These are phyloP conservation scores for Clanis bilineata DNA, from an alignment of 2,888 invertebrate genomes.

Conservation along the genomic window DNA sequence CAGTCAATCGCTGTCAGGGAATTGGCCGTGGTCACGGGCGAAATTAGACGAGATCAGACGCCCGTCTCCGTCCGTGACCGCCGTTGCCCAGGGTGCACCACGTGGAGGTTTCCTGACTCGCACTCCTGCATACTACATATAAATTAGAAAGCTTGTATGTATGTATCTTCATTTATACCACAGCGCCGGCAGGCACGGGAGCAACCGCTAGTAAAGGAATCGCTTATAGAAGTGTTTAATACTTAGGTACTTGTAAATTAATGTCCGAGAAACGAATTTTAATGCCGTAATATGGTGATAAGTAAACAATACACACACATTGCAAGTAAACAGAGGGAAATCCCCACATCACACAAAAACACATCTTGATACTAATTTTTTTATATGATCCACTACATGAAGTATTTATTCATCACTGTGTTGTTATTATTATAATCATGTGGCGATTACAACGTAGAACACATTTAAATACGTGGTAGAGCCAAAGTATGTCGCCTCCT, in stretches of 20 bases:
- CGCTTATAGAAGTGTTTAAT: not conserved
- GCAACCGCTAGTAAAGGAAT: too few species aligned
- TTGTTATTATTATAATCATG: not conserved
- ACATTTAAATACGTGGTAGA: not conserved
- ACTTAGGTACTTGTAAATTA: not conserved
- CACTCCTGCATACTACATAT: too few species aligned
- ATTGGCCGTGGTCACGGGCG: too few species aligned
- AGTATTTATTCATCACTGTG: not conserved
- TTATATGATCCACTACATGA: not conserved
- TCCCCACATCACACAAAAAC: constrained; percentile 1
- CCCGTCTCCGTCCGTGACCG: too few species aligned
- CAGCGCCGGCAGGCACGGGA: too few species aligned
- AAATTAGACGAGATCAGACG: too few species aligned
- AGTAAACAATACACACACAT: not conserved
- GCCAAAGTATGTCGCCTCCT: too few species aligned
- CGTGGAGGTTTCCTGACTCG: too few species aligned
- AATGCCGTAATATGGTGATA: not conserved
- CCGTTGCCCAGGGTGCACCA: too few species aligned
- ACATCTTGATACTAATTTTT: not conserved
- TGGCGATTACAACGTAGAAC: not conserved
- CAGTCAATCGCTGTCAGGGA: too few species aligned
- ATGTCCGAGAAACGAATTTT: not conserved
- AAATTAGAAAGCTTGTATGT: too few species aligned
- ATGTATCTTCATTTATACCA: too few species aligned
- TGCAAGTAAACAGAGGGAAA: not conserved